These are phyloP conservation scores for Halcyon leucocephala DNA, from an alignment of 2,797 vertebrate species.

Conservation along the genomic window DNA sequence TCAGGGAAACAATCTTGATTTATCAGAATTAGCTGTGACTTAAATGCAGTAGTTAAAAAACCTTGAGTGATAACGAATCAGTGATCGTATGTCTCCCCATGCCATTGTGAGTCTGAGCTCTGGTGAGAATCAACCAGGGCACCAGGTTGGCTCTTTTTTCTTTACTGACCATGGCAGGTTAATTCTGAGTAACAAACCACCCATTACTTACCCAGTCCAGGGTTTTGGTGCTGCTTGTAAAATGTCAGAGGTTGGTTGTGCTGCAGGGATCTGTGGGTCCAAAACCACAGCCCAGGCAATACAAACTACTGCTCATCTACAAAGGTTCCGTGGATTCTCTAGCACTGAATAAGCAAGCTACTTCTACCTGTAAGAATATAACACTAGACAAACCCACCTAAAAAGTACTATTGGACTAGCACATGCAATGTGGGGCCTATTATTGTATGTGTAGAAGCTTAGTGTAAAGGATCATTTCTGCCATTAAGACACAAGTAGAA, in stretches of 20 bases:
- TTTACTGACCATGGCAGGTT: not conserved
- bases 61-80: not conserved
- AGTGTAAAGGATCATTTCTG: not conserved
- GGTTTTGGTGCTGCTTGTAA: not conserved
- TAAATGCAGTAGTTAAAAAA: slow-evolving; percentile 6
- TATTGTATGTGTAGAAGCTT: not conserved
- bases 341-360: not conserved
- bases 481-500: not conserved
- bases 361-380: not conserved
- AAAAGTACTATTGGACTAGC: not conserved
- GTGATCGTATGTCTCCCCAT: not conserved
- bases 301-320: not conserved
- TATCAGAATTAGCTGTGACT: not conserved
- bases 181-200: not conserved
- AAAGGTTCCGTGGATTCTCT: not conserved
- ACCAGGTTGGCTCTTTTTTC: not conserved
- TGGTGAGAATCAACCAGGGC: not conserved
- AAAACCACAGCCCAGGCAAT: not conserved
- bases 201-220: not conserved
- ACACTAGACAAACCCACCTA: not conserved
- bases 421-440: not conserved
- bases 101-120: rapidly evolving
- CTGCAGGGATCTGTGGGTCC: not conserved
- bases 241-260: not conserved
- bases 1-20: not conserved